Evolutionary conservation across 2,113 vertebrate species (phyloP), one percentile per base, ranked within the genome.

Genomic region (Megalops atlanticus): DNA sequence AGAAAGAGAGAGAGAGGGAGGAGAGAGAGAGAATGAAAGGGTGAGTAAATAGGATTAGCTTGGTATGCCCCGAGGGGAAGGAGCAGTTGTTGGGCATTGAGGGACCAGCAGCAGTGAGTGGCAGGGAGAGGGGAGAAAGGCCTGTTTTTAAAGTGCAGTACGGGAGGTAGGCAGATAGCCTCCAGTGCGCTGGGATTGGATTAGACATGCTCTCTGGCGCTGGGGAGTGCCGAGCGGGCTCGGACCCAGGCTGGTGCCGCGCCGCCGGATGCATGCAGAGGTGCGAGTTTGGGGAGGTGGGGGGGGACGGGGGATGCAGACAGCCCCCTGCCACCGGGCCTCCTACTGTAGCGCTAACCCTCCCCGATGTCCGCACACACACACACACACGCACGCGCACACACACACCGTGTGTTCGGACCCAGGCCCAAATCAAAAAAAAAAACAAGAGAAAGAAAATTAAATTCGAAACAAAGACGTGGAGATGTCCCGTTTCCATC

Each of bases 151-250:
- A 92, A 93, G 90, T 86, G 86, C 92, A 85, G 90, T 90, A 90
- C 91, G 92, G 93, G 92, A 94, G 94, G 93, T 91, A 94, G 88
- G 90, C 85, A 85, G 93, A 90, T 90, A 93, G 89, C 86, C 89
- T 89, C 90, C 91, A 92, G 91, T 93, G 91, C 91, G 89, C 87
- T 45, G 0, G 82, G 93, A 95, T 95, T 88, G 92, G 94, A 95
- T 96, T 95, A 95, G 94, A 91, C 91, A 94, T 92, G 95, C 92
- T 94, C 90, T 92, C 89, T 92, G 90, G 88, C 90, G 91, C 90
- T 87, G 85, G 91, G 91, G 92, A 88, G 90, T n/a, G 91, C 89
- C 90, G 89, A 89, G 89, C 88, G 84, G 85, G 88, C 87, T 88
- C 87, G 88, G 89, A 87, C 83, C 84, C 83, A 83, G 84, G 86